phyloP scores from a whole-genome alignment of 1,140 invertebrate genomes.

The Zaprionus capensis region DNA sequence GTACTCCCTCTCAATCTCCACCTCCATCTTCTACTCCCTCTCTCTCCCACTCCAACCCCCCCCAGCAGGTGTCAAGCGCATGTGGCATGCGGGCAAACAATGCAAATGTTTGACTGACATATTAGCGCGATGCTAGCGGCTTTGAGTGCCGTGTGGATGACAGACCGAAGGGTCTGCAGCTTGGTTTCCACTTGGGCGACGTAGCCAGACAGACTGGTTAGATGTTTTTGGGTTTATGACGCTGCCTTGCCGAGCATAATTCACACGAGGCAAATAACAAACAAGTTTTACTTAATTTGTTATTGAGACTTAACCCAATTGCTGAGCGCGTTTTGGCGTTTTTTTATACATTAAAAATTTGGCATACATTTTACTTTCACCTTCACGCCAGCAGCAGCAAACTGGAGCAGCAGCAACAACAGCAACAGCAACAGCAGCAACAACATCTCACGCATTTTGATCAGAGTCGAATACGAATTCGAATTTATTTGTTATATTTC shows the following conservation, averaged over 20 bases:
- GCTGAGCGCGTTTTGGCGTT: constrained; percentile 16
- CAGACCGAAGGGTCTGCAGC: background rate
- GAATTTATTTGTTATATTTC: constrained; percentile 39
- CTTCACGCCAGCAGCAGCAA: constrained; percentile 33
- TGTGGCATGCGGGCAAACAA: constrained; percentile 30
- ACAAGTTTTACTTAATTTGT: constrained; percentile 57
- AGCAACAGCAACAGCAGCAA: background rate
- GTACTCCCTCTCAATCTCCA: too few relatives aligned
- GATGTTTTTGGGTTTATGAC: constrained; percentile 35
- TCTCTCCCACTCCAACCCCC: background rate
- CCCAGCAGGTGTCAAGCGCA: constrained; percentile 53
- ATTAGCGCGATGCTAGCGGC: constrained; percentile 37
- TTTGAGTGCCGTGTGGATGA: background rate
- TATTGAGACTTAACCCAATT: constrained; percentile 79
- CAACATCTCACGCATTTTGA: constrained; percentile 46
- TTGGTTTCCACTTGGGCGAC: constrained; percentile 16
- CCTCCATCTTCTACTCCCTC: too few relatives aligned
- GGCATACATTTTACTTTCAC: constrained; percentile 72
- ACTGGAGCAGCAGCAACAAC: constrained; percentile 5
- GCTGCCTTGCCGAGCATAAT: constrained; percentile 43
- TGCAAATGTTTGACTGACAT: constrained; percentile 45
- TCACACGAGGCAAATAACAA: constrained; percentile 58
- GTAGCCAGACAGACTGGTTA: constrained; percentile 23
- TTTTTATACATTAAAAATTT: constrained; percentile 43
- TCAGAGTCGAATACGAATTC: constrained; percentile 50